Base-by-base conservation (phyloP, 2,113 vertebrate species). In the Heloderma charlesbogerti region DNA sequence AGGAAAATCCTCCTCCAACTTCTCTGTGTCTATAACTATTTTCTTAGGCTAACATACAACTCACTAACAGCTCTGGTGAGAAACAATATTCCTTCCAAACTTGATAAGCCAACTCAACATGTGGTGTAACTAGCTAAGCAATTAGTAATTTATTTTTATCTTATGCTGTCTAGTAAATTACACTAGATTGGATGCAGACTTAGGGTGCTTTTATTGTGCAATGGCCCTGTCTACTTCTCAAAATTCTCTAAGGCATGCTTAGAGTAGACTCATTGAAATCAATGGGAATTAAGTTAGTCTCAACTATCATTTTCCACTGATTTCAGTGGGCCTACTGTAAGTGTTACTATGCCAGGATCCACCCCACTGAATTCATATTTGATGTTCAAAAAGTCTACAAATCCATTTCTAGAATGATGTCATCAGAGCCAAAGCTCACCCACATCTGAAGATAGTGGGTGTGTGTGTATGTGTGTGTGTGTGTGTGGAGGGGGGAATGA, bases 61-160 rank as follows among this genome's bases (percentile, higher is more conserved):
- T 91, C 66, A 69, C 92, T 95, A 94, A 78, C 81, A 91, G 57
- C 85, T 92, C 27, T 86, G 89, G 18, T 78, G 77, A 69, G 86
- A 91, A 93, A 93, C 78, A 84, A 6, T 40, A 45, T 45, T 93
- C 13, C n/a, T 89, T 90, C 66, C 83, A 37, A 92, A 93, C 86
- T 93, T 90, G 93, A 88, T 66, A 87, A 93, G 87, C 94, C 93
- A 92, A 94, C 93, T 89, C 88, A 94, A 90, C 91, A 92, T 96
- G 94, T 94, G 93, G 92, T 94, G 90, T 86, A 94, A 93, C 93
- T 90, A 92, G 45, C 87, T 95, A 95, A 95, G 95, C 96, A 89
- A n/a, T 37, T 60, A 60, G 90, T 82, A 13, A 25, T 88, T 1
- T 88, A 66, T 95, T 95, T 93, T 84, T 89, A 6, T 87, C 22